phyloP scores from a whole-genome alignment of 2,797 vertebrate genomes.

The Esox masquinongy region DNA sequence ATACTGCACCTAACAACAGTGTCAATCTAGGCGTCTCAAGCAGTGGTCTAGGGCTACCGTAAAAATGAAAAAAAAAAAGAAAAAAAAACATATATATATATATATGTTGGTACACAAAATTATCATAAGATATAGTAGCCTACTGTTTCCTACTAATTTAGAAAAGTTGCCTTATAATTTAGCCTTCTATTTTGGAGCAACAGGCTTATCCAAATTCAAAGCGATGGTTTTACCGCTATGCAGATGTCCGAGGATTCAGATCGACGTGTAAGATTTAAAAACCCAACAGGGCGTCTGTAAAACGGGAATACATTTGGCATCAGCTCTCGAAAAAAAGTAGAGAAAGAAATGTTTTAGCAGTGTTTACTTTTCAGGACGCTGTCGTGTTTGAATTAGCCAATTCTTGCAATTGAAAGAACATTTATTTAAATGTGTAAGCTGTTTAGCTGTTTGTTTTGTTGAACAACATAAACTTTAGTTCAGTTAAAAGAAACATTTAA shows the following conservation, averaged over 20 bases:
- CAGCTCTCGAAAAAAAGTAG: constrained; percentile 45
- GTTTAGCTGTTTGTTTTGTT: background rate
- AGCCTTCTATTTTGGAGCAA: constrained; percentile 40
- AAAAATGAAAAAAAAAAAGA: background rate
- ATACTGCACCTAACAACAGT: background rate
- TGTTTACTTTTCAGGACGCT: background rate
- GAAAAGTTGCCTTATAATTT: constrained; percentile 52
- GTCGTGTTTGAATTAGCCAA: background rate
- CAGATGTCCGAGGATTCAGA: background rate
- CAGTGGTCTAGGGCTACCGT: background rate
- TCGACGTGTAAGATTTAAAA: constrained; percentile 16
- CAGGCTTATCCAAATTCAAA: constrained; percentile 42
- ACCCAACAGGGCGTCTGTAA: constrained; percentile 11
- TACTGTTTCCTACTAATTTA: constrained; percentile 22
- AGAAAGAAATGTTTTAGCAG: constrained; percentile 27
- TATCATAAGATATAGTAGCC: constrained; percentile 48
- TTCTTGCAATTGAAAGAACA: background rate
- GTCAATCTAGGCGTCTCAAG: background rate
- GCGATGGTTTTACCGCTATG: constrained; percentile 23
- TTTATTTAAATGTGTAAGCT: background rate
- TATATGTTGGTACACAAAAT: background rate
- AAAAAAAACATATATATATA: too few species aligned
- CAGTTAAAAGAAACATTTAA: background rate
- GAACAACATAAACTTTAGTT: background rate
- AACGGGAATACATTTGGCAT: constrained; percentile 53